Conservation (phyloP, 92 coral and sea anemone genomes). For the Paramuricea clavata region DNA sequence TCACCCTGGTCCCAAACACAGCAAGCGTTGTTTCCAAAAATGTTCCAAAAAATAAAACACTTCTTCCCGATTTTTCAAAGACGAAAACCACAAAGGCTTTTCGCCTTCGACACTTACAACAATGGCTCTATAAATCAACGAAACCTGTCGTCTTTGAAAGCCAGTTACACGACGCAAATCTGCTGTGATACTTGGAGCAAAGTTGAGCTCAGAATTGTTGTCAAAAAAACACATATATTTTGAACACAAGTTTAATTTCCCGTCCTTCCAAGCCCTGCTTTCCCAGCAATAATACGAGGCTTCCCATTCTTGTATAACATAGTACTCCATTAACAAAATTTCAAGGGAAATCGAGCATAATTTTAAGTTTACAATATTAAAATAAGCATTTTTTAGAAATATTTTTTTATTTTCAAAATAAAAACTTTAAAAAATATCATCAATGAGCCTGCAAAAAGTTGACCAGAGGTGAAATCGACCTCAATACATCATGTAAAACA, state of each 20-base stretch:
- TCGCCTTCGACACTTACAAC: conserved; percentile 69
- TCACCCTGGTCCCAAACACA: conserved; percentile 69
- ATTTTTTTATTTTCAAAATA: neutral
- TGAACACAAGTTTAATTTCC: conserved; percentile 72
- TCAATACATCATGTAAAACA: neutral
- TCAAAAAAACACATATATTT: conserved; percentile 82
- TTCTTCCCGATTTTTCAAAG: conserved; percentile 80
- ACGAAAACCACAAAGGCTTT: conserved; percentile 92
- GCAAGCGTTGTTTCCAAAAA: conserved; percentile 92
- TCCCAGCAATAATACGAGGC: conserved; percentile 87
- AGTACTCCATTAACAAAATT: conserved; percentile 15
- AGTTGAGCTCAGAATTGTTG: conserved; percentile 41
- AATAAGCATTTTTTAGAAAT: neutral
- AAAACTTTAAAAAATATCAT: neutral
- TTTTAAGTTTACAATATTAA: too few relatives aligned
- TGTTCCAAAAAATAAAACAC: conserved; percentile 86
- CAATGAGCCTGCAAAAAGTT: neutral
- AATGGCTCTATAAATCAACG: conserved; percentile 81
- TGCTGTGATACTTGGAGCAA: conserved; percentile 35
- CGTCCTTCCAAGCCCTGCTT: conserved; percentile 82
- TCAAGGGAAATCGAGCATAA: neutral
- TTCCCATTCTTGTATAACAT: conserved; percentile 78
- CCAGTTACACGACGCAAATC: conserved; percentile 83
- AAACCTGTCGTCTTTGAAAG: conserved; percentile 55
- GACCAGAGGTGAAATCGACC: neutral